Conservation (phyloP, 2,797 vertebrate genomes). For the Labeo calbasu region DNA sequence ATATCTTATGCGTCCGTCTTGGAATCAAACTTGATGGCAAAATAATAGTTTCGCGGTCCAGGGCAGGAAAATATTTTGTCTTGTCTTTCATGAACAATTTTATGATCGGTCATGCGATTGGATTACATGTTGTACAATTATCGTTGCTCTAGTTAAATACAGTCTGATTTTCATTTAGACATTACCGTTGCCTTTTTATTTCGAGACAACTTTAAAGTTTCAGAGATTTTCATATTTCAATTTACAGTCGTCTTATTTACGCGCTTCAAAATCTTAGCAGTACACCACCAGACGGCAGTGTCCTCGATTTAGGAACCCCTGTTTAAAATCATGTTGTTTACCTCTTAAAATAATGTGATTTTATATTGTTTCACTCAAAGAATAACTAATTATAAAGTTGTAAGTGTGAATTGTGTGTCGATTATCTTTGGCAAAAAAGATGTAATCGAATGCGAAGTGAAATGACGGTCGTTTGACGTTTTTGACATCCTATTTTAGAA, state of each 20-base stretch:
- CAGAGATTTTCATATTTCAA: not conserved
- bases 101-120: not conserved
- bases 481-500: not conserved
- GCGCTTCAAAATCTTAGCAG: not conserved
- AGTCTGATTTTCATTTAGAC: not conserved
- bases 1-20: not conserved
- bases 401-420: not conserved
- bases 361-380: not conserved
- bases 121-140: not conserved
- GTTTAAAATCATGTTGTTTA: slow-evolving; percentile 15
- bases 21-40: not conserved
- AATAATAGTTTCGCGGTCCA: slow-evolving; percentile 1
- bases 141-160: not conserved
- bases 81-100: not conserved
- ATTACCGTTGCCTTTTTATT: not conserved
- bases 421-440: not conserved
- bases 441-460: not conserved
- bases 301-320: slow-evolving; percentile 62
- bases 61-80: not conserved
- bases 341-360: slow-evolving; percentile 1
- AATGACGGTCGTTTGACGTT: not conserved
- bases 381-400: not conserved
- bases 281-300: slow-evolving; percentile 91
- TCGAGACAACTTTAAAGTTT: not conserved
- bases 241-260: not conserved